These are phyloP conservation scores for Parus major DNA, from an alignment of 2,113 vertebrate species.

Conservation along the genomic window DNA sequence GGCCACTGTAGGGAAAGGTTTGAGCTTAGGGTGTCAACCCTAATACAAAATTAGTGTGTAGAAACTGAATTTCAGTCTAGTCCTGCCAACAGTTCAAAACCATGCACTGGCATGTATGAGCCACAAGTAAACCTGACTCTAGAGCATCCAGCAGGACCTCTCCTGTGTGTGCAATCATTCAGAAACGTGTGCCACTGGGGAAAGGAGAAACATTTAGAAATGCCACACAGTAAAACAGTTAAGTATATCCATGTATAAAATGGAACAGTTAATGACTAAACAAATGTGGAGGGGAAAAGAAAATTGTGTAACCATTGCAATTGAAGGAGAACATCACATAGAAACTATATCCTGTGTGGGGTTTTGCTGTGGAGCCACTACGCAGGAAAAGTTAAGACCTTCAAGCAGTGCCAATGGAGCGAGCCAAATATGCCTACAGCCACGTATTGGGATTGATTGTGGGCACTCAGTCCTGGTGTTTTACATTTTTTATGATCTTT, in stretches of 20 bases:
- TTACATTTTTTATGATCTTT: not conserved
- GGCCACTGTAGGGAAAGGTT: not conserved
- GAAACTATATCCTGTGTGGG: not conserved
- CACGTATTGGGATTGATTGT: rapidly evolving
- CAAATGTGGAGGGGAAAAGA: not conserved
- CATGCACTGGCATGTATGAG: not conserved
- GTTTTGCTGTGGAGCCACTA: not conserved
- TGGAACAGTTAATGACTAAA: not conserved
- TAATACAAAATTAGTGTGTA: not conserved
- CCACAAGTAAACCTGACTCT: not conserved
- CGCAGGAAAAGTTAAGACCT: not conserved
- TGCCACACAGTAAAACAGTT: not conserved
- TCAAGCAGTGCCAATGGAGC: not conserved
- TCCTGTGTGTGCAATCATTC: not conserved
- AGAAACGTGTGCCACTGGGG: not conserved
- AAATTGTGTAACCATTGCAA: not conserved
- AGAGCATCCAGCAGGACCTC: not conserved
- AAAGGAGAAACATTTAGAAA: not conserved
- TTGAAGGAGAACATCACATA: not conserved
- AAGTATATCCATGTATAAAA: not conserved
- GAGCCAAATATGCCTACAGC: not conserved
- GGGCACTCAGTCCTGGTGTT: not conserved
- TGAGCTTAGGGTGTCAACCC: not conserved
- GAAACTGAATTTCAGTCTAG: not conserved
- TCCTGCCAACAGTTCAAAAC: not conserved